These are phyloP conservation scores for Panurus biarmicus DNA, from an alignment of 2,113 vertebrate genomes.

Conservation along the genomic window DNA sequence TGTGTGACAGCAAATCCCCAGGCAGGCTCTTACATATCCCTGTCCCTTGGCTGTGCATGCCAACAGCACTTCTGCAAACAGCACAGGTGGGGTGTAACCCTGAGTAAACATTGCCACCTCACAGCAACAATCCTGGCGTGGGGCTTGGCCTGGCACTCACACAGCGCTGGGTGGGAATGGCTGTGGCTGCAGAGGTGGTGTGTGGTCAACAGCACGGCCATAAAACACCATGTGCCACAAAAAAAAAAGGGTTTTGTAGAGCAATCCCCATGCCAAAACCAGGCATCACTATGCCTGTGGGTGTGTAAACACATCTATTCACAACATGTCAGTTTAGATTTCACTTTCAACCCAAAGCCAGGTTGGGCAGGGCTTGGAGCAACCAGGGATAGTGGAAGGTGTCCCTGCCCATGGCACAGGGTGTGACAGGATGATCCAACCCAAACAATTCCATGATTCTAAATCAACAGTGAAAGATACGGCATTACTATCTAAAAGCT, in stretches of 20 bases:
- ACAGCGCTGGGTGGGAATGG: fast-evolving
- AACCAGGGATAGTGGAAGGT: fast-evolving
- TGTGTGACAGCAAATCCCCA: fast-evolving
- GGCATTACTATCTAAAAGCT: neutral
- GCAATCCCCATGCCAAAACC: fast-evolving
- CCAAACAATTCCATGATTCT: neutral
- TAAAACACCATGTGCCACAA: fast-evolving
- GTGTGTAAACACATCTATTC: neutral
- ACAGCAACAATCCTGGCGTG: neutral
- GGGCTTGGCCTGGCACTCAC: fast-evolving
- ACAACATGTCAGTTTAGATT: neutral
- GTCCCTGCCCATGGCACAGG: neutral
- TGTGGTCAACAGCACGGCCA: fast-evolving
- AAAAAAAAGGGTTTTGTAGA: neutral
- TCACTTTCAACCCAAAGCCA: neutral
- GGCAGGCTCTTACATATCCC: fast-evolving
- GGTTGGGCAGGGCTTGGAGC: neutral
- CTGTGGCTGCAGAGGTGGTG: fast-evolving
- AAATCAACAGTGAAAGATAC: neutral
- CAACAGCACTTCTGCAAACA: neutral
- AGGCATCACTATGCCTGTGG: neutral
- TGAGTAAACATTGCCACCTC: fast-evolving
- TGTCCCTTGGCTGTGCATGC: fast-evolving
- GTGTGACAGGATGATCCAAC: neutral
- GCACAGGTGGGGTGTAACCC: neutral